Conservation (phyloP, 1,140 invertebrate species). For the Orius insidiosus region DNA sequence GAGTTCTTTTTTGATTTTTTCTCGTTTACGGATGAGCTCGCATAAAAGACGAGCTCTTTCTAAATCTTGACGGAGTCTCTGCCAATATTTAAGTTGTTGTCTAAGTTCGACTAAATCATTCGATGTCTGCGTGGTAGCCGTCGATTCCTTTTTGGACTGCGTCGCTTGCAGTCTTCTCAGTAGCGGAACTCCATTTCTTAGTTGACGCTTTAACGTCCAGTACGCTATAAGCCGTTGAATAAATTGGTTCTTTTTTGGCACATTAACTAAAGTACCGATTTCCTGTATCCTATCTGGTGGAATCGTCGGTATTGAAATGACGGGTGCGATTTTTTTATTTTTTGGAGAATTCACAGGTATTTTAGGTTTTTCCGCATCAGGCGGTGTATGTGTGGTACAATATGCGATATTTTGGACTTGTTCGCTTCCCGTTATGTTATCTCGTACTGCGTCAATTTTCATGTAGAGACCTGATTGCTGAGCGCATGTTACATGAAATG, state of each 20-base stretch:
- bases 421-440: conserved; percentile 23
- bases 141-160: conserved; percentile 24
- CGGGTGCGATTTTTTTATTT: conserved; percentile 59
- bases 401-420: conserved; percentile 90
- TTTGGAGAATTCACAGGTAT: neutral
- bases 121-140: conserved; percentile 17
- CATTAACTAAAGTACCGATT: conserved; percentile 51
- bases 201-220: conserved; percentile 92
- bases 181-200: conserved; percentile 87
- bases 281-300: conserved; percentile 74
- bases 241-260: conserved; percentile 67
- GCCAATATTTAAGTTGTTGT: conserved; percentile 85
- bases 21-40: conserved; percentile 85
- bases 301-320: conserved; percentile 86
- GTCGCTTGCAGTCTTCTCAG: conserved; percentile 64
- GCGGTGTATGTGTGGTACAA: conserved; percentile 84
- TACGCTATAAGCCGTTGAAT: conserved; percentile 76
- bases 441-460: conserved; percentile 86
- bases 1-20: conserved; percentile 81
- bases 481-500: conserved; percentile 97
- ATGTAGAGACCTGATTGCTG: conserved; percentile 88
- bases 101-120: conserved; percentile 40
- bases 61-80: conserved; percentile 82
- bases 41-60: conserved; percentile 83
- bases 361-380: conserved; percentile 37